A percentile compares a stretch with the other conserved stretches of the same genome.
Conservation (phyloP, 1,140 invertebrate species). For the Meloidogyne floridensis region DNA sequence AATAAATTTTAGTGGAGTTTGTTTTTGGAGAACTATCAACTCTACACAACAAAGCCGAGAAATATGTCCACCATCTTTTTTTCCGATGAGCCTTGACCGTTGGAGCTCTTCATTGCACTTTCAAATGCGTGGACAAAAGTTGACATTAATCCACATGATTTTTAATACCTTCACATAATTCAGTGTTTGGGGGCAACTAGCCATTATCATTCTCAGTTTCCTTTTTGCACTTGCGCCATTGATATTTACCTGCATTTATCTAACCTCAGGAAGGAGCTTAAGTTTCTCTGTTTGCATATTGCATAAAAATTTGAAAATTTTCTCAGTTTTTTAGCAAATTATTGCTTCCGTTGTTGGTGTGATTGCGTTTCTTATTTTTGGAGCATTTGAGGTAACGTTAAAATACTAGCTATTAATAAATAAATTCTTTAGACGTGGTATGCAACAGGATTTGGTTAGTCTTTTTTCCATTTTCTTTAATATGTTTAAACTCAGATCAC, state of each 20-base stretch:
- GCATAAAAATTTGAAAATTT: background rate
- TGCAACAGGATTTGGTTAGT: slow-evolving; percentile 51
- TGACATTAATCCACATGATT: background rate
- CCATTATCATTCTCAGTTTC: slow-evolving; percentile 61
- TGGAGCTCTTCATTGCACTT: slow-evolving; percentile 65
- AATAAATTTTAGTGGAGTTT: slow-evolving; percentile 50
- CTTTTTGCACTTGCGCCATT: slow-evolving; percentile 59
- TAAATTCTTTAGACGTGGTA: slow-evolving; percentile 56
- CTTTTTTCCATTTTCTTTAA: background rate
- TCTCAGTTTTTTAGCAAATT: slow-evolving; percentile 58
- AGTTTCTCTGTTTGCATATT: slow-evolving; percentile 41
- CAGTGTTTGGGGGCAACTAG: slow-evolving; percentile 65
- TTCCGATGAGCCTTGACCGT: slow-evolving; percentile 66
- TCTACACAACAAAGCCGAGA: slow-evolving; percentile 62
- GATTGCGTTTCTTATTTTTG: slow-evolving; percentile 62
- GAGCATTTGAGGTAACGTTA: slow-evolving; percentile 52
- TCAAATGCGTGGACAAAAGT: slow-evolving; percentile 63
- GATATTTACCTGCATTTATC: slow-evolving; percentile 60
- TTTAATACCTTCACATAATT: slow-evolving; percentile 15
- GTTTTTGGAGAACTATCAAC: slow-evolving; percentile 64
- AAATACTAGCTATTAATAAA: background rate
- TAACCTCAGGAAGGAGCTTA: slow-evolving; percentile 52
- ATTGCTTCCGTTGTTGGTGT: slow-evolving; percentile 49
- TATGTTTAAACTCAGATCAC: slow-evolving; percentile 49
- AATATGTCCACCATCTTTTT: slow-evolving; percentile 61